phyloP scores from a whole-genome alignment of 2,888 invertebrate species.

The Pachymerium ferrugineum region DNA sequence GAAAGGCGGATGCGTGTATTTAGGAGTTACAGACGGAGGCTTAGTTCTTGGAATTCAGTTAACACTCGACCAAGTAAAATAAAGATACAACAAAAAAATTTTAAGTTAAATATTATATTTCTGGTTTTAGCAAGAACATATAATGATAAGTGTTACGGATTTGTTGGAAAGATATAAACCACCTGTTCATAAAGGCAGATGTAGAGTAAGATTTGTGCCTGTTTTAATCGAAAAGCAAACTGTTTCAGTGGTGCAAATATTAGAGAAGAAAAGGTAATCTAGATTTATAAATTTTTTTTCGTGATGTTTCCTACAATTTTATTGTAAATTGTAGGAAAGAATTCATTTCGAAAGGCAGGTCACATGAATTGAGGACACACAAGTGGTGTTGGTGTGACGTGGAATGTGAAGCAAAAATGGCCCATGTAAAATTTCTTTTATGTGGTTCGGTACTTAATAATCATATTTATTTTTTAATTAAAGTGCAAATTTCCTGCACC shows the following conservation, averaged over 20 bases:
- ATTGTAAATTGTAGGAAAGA: no score
- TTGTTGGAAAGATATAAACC: background rate
- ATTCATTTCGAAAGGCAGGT: no score
- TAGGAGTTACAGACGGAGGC: constrained; percentile 28
- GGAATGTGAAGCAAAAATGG: background rate
- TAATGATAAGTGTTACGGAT: background rate
- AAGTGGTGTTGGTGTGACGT: background rate
- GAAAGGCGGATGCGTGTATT: background rate
- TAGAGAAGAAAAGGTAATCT: background rate
- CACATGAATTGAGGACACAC: background rate
- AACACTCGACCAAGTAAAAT: background rate
- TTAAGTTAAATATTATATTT: background rate
- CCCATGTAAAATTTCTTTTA: background rate
- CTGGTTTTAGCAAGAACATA: background rate
- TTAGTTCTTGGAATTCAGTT: background rate
- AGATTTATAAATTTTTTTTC: background rate
- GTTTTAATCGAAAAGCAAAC: background rate
- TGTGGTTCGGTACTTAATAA: no score
- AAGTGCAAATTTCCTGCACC: background rate
- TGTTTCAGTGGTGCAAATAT: background rate
- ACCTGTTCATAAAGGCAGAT: background rate
- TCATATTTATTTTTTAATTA: background rate
- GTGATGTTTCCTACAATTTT: background rate
- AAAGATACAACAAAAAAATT: background rate
- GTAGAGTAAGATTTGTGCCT: background rate